Evolutionary conservation across 2,113 vertebrate species (phyloP), one percentile per base, ranked within the genome.

Genomic region (Gymnogyps californianus): DNA sequence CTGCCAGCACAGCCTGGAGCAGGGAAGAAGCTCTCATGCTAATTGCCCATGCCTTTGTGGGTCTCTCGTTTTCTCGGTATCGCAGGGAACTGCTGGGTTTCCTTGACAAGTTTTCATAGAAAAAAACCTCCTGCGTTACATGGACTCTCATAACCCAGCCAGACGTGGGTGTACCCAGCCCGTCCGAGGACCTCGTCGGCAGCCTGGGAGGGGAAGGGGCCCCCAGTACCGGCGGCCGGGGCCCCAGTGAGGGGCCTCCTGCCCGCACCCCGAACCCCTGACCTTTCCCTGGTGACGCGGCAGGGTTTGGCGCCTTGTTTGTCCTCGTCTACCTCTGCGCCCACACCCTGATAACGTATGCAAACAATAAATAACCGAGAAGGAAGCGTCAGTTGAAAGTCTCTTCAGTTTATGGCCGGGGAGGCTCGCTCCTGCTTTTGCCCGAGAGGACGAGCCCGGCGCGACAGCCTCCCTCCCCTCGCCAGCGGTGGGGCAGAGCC

Each of bases 211-310:
- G 4, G 2, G 6, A 61, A 26, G 31, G 26, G 7, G 16, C 20
- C 38, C 24, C 11, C 5, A 16, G 7, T 3, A 28, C 26, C 61
- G 10, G 5, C 0, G 44, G 44, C 19, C 5, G 0, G 11, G n/a
- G 22, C 13, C 20, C 32, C 32, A 6, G 26, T 8, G 36, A 49
- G 54, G 7, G 11, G n/a, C 24, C 21, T 44, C 14, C 46, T 4
- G 1, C 31, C 62, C 18, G 31, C 31, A 18, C 18, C 32, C 20
- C 5, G 4, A 10, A 20, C 7, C 54, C n/a, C 15, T 5, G 4
- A 25, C 51, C 32, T 51, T 21, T 7, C 21, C 21, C 29, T 6
- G 9, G 32, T 29, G 46, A 21, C 5, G 4, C 6, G 7, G 19
- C 22, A 20, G 57, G 10, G 21, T n/a, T 54, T 9, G 38, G 31